Evolutionary conservation across 2,113 vertebrate genomes (phyloP).

Genomic region (Rhodinocichla rosea): DNA sequence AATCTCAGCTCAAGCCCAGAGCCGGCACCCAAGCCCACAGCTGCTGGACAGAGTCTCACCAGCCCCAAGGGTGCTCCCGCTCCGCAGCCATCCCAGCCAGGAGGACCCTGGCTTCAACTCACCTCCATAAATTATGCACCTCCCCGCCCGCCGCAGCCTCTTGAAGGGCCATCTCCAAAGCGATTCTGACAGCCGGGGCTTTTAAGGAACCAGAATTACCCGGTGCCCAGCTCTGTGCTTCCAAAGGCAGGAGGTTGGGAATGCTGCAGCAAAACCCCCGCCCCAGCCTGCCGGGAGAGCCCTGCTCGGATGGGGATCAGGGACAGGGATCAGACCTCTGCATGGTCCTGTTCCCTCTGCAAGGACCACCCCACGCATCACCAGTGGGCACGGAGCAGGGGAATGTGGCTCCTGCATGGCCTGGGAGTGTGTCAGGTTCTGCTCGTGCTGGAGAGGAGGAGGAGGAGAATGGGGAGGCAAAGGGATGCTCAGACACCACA

Average conservation of each 20-base stretch:
- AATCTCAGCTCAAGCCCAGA: not conserved
- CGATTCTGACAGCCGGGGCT: conserved; percentile 60
- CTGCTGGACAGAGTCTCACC: not conserved
- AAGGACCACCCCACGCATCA: accelerated
- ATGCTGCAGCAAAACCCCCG: not conserved
- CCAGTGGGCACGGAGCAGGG: not conserved
- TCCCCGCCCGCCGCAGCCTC: not conserved
- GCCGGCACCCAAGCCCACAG: not conserved
- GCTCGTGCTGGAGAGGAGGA: not conserved
- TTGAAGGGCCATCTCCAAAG: conserved; percentile 62
- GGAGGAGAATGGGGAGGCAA: not conserved
- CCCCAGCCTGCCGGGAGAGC: not conserved
- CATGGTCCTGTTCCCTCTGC: not conserved
- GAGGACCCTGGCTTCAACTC: conserved; percentile 20
- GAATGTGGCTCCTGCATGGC: not conserved
- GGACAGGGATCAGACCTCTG: not conserved
- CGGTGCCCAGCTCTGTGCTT: not conserved
- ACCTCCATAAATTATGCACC: conserved; percentile 58
- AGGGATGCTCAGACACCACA: not conserved
- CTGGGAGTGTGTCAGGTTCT: not conserved
- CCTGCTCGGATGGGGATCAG: accelerated
- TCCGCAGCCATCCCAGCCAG: not conserved
- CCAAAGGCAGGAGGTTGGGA: not conserved
- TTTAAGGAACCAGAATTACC: conserved; percentile 61
- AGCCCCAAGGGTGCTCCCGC: not conserved